phyloP scores from a whole-genome alignment of 1,140 invertebrate genomes.

The Wiebesia pumilae region DNA sequence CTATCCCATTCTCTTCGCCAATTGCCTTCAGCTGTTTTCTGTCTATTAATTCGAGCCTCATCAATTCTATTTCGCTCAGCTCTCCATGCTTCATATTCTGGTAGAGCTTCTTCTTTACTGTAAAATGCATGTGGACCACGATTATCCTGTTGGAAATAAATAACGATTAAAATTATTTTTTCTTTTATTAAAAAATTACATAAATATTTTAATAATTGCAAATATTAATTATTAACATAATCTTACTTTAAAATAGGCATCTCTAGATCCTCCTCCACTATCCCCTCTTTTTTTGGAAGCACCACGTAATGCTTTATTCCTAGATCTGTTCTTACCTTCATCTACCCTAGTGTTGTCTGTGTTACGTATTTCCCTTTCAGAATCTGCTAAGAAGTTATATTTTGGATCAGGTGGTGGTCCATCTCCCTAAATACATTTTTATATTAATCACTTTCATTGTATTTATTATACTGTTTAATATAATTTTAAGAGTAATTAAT shows the following conservation, averaged over 20 bases:
- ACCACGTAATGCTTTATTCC: constrained; percentile 57
- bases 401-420: constrained; percentile 75
- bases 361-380: constrained; percentile 67
- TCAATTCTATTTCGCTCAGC: constrained; percentile 74
- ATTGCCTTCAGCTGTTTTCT: constrained; percentile 73
- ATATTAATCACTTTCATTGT: background rate
- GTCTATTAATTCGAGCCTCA: constrained; percentile 73
- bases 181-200: background rate
- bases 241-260: constrained; percentile 62
- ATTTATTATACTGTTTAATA: constrained; percentile 18
- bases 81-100: constrained; percentile 74
- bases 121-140: constrained; percentile 38
- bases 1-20: constrained; percentile 76
- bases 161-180: constrained; percentile 18
- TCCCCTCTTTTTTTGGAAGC: constrained; percentile 60
- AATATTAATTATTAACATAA: background rate
- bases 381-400: constrained; percentile 74
- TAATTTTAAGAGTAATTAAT: constrained; percentile 19
- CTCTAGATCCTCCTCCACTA: constrained; percentile 58
- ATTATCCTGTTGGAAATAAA: constrained; percentile 54
- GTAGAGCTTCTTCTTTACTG: constrained; percentile 62
- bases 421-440: constrained; percentile 62
- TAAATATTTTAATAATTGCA: background rate
- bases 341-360: constrained; percentile 57
- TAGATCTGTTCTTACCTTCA: constrained; percentile 61